Percentiles rank a stretch among this genome's conserved stretches.
phyloP scores from a whole-genome alignment of 2,888 invertebrate genomes.

The Dasypogon diadema region DNA sequence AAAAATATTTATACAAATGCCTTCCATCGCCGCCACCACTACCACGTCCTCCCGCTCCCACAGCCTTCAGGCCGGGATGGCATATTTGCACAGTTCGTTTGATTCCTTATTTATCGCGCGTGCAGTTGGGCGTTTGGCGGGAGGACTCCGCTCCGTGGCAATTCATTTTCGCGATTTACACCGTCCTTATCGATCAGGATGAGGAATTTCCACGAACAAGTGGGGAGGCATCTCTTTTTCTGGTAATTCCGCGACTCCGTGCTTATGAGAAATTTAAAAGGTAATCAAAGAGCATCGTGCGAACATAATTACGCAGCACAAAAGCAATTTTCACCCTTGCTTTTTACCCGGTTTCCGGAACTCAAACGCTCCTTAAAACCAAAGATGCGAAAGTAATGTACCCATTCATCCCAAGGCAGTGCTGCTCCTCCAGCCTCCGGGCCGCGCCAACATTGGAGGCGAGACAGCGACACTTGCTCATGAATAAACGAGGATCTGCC shows the following conservation, averaged over 20 bases:
- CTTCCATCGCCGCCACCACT: not conserved
- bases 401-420: not conserved
- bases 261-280: not conserved
- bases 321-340: not conserved
- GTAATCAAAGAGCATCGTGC: not conserved
- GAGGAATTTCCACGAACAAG: not conserved
- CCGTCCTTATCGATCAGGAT: conserved; percentile 2
- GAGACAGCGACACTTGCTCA: conserved; percentile 15
- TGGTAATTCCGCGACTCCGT: not conserved
- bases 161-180: conserved; percentile 26
- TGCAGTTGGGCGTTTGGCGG: not conserved
- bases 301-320: conserved; percentile 10
- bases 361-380: not conserved
- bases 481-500: conserved; percentile 28
- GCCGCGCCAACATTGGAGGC: not conserved
- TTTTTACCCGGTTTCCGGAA: not conserved
- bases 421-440: not conserved
- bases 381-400: conserved; percentile 23
- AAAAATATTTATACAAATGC: conserved; percentile 29
- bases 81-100: conserved; percentile 23
- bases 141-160: not conserved
- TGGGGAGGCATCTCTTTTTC: not conserved
- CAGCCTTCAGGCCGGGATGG: not conserved
- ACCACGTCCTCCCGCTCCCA: too few species aligned
- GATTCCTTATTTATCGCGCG: conserved; percentile 15